Conservation (phyloP, 2,797 vertebrate genomes). For the Eulemur mongoz region DNA sequence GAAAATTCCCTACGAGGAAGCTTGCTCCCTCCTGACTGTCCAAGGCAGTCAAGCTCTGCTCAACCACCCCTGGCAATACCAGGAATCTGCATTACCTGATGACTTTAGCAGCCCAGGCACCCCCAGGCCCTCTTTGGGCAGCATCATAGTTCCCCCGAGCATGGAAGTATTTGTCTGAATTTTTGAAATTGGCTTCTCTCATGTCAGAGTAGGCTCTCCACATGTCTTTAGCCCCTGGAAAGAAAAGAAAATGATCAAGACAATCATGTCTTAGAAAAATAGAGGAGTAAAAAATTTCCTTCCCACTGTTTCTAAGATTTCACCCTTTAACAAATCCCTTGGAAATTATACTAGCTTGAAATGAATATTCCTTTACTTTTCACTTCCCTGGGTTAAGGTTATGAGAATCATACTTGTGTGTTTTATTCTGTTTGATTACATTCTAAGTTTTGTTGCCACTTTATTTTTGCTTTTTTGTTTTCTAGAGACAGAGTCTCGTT, state of each 20-base stretch:
- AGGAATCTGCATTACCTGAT: conserved; percentile 35
- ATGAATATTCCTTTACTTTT: neutral
- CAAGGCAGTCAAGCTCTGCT: neutral
- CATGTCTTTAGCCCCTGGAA: conserved; percentile 66
- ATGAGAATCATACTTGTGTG: neutral
- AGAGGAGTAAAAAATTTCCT: neutral
- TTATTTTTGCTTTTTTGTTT: neutral
- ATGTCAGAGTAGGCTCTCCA: conserved; percentile 66
- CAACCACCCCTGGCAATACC: neutral
- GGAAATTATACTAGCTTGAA: neutral
- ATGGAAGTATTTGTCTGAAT: conserved; percentile 70
- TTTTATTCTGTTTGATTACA: neutral
- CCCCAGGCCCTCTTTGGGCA: conserved; percentile 41
- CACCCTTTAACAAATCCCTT: neutral
- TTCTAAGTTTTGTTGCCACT: neutral
- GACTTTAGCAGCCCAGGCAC: conserved; percentile 21
- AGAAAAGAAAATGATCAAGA: neutral
- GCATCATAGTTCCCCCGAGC: conserved; percentile 68
- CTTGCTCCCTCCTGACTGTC: neutral
- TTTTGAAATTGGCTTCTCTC: conserved; percentile 63
- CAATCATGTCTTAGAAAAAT: neutral
- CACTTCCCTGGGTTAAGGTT: too few relatives aligned
- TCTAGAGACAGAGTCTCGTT: neutral
- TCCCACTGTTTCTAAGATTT: neutral
- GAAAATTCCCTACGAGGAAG: neutral